Percentiles rank a stretch among this genome's conserved stretches.
Evolutionary conservation across 2,797 vertebrate genomes (phyloP).

Genomic region (Notolepis coatsorum): DNA sequence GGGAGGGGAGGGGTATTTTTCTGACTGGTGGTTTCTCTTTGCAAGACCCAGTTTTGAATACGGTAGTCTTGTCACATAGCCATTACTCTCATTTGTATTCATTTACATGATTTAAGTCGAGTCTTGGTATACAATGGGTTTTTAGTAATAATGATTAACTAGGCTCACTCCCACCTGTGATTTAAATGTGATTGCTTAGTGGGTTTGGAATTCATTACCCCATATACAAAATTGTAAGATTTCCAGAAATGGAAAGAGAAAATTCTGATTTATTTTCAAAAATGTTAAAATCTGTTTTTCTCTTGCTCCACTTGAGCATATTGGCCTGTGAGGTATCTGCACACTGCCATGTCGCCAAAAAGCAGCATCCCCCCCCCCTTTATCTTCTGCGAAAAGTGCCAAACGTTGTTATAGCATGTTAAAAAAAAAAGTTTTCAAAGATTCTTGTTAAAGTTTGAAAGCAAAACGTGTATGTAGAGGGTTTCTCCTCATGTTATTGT

Average conservation of each 20-base stretch:
- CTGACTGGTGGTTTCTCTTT: neutral
- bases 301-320: slow-evolving; percentile 79
- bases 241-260: slow-evolving; percentile 10
- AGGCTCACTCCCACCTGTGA: no score
- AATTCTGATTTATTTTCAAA: neutral
- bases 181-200: no score
- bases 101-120: no score
- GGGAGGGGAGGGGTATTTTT: slow-evolving; percentile 9
- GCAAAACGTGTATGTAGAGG: slow-evolving; percentile 67
- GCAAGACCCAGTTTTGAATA: slow-evolving; percentile 7
- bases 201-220: no score
- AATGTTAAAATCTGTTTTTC: slow-evolving; percentile 58
- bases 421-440: slow-evolving; percentile 91
- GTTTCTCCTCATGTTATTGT: slow-evolving; percentile 96
- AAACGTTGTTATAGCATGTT: slow-evolving; percentile 95
- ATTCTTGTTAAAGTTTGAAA: slow-evolving; percentile 60
- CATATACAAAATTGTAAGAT: no score
- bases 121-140: no score
- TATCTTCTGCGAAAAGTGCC: slow-evolving; percentile 86
- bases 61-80: no score
- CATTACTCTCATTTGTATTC: no score
- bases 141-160: no score
- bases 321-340: slow-evolving; percentile 87
- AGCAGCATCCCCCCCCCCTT: slow-evolving; percentile 58
- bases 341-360: slow-evolving; percentile 84